Conservation (phyloP, 1,140 invertebrate species). For the Musca domestica region DNA sequence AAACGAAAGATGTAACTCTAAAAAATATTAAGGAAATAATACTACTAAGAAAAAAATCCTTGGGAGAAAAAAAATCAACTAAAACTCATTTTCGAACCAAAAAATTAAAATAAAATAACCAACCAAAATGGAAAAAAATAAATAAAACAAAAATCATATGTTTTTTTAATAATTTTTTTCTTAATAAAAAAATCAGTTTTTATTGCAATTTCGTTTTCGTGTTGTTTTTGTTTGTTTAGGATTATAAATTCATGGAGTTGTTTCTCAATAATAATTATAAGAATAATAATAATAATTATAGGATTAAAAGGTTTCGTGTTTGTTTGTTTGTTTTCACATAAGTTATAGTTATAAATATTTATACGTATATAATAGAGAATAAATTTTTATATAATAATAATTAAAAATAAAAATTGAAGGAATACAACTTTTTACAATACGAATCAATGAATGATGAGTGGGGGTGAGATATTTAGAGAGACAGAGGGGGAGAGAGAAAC, state of each 20-base stretch:
- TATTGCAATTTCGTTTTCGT: conserved; percentile 39
- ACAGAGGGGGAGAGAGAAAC: too few species aligned
- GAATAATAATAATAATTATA: conserved; percentile 48
- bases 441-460: too few species aligned
- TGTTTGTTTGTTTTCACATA: background rate
- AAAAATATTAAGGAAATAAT: too few species aligned
- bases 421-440: too few species aligned
- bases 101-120: background rate
- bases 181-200: conserved; percentile 19
- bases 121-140: background rate
- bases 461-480: too few species aligned
- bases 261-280: conserved; percentile 44
- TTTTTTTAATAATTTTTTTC: background rate
- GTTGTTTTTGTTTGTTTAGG: conserved; percentile 29
- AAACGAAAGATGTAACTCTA: too few species aligned
- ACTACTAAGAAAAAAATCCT: too few species aligned
- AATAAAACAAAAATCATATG: conserved; percentile 1
- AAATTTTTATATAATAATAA: background rate
- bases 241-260: conserved; percentile 25
- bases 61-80: background rate
- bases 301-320: conserved; percentile 6
- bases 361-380: background rate
- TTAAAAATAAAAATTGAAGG: too few species aligned
- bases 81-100: background rate
- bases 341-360: conserved; percentile 14